phyloP scores from a whole-genome alignment of 2,113 vertebrate species.

The Proterorhinus semilunaris region DNA sequence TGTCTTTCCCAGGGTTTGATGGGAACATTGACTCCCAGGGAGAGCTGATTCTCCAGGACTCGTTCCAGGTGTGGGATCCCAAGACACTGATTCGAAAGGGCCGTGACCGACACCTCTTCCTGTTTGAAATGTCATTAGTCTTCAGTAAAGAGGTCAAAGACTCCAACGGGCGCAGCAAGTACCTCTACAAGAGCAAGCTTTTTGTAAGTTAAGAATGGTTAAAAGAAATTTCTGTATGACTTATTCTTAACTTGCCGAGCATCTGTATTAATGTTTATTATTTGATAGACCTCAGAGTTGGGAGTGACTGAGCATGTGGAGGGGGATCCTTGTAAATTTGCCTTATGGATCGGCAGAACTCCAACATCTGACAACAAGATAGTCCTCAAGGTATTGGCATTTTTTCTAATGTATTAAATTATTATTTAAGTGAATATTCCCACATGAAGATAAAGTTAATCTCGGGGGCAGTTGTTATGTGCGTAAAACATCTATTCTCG shows the following conservation, averaged over 20 bases:
- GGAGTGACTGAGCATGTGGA: constrained; percentile 98
- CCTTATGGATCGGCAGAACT: constrained; percentile 94
- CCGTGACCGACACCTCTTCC: constrained; percentile 95
- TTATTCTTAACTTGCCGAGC: background rate
- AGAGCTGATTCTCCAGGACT: constrained; percentile 97
- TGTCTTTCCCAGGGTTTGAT: constrained; percentile 84
- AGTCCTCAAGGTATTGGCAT: constrained; percentile 89
- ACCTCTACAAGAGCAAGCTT: constrained; percentile 98
- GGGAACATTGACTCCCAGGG: constrained; percentile 99
- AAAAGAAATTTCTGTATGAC: background rate
- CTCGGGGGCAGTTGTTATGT: too few species aligned
- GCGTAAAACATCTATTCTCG: too few species aligned
- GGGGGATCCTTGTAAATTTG: constrained; percentile 97
- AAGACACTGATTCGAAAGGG: constrained; percentile 98
- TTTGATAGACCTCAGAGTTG: constrained; percentile 90
- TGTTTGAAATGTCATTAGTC: constrained; percentile 97
- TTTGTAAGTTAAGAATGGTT: constrained; percentile 83
- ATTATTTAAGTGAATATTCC: too few species aligned
- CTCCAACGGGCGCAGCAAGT: constrained; percentile 96
- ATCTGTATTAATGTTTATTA: background rate
- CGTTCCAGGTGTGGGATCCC: constrained; percentile 99
- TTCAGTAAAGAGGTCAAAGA: constrained; percentile 99
- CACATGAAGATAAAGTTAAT: too few species aligned
- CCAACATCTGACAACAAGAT: constrained; percentile 99
- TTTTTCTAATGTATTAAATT: background rate